A percentile compares a stretch with the other conserved stretches of the same genome.
These are phyloP conservation scores for Apeira syringaria DNA, from an alignment of 2,888 invertebrate genomes.

Conservation along the genomic window DNA sequence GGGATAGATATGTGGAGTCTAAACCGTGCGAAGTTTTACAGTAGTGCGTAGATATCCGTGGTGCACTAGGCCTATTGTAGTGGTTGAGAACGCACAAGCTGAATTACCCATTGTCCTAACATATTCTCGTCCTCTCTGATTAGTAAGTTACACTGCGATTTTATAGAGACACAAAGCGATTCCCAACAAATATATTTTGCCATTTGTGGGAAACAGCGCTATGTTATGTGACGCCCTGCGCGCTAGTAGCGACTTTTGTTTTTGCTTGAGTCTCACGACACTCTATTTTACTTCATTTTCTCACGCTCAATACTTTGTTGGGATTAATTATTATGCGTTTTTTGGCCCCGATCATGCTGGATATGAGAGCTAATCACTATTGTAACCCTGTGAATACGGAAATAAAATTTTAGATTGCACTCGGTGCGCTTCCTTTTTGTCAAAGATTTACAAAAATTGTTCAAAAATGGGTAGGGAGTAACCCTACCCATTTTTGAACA, in stretches of 20 bases:
- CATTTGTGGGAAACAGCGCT: conserved; percentile 60
- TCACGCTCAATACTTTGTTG: conserved; percentile 58
- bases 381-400: conserved; percentile 47
- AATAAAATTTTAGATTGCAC: conserved; percentile 38
- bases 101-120: conserved; percentile 68
- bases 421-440: conserved; percentile 37
- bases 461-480: too few relatives aligned
- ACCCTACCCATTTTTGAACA: conserved; percentile 14
- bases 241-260: conserved; percentile 54
- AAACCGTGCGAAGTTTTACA: conserved; percentile 54
- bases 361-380: conserved; percentile 39
- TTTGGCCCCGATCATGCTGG: conserved; percentile 43
- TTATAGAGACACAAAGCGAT: conserved; percentile 68
- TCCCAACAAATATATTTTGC: conserved; percentile 60
- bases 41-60: conserved; percentile 22
- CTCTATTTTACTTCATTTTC: conserved; percentile 61
- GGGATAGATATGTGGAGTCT: too few relatives aligned
- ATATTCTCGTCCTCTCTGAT: conserved; percentile 64
- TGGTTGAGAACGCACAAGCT: conserved; percentile 55
- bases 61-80: conserved; percentile 48
- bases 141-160: conserved; percentile 65
- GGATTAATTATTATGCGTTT: conserved; percentile 63
- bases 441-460: too few relatives aligned
- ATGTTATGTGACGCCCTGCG: conserved; percentile 49
- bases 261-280: conserved; percentile 64